Percentiles rank a stretch among this genome's conserved stretches.
These are phyloP conservation scores for Hofmannophila pseudospretella DNA, from an alignment of 2,888 invertebrate species.

Conservation along the genomic window DNA sequence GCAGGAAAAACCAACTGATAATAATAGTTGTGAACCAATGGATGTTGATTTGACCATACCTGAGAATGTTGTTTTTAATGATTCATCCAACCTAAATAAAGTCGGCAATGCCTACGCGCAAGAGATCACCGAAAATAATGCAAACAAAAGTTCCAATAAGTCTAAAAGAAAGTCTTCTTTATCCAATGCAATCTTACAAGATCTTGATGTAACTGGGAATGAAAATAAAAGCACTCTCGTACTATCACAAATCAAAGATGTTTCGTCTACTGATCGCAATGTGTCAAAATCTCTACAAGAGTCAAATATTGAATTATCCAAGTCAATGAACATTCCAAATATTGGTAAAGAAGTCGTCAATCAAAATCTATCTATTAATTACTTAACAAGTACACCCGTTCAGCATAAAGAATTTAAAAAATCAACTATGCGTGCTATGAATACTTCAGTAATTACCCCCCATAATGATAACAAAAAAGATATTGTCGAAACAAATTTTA, in stretches of 20 bases:
- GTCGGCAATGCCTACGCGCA: conserved; percentile 3
- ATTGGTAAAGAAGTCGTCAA: conserved; percentile 28
- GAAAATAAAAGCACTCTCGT: conserved; percentile 55
- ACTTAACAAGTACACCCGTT: conserved; percentile 60
- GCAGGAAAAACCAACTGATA: conserved; percentile 10
- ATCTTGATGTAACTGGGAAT: conserved; percentile 29
- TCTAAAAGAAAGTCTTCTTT: conserved; percentile 30
- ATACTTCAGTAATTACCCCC: conserved; percentile 44
- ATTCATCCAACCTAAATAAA: conserved; percentile 19
- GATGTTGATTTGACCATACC: conserved; percentile 67
- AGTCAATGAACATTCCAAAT: conserved; percentile 33
- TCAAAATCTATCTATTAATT: conserved; percentile 38
- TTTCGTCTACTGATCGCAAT: conserved; percentile 33
- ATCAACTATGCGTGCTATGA: conserved; percentile 35
- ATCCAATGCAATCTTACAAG: conserved; percentile 24
- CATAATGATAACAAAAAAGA: conserved; percentile 23
- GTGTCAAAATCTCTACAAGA: conserved; percentile 29
- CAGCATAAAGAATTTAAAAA: conserved; percentile 47
- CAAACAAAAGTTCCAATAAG: conserved; percentile 22
- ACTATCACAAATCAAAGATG: conserved; percentile 53
- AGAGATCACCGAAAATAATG: conserved; percentile 2
- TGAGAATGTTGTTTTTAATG: conserved; percentile 35
- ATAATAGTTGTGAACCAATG: conserved; percentile 61
- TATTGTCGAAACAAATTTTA: conserved; percentile 13
- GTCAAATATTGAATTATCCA: conserved; percentile 32